These are phyloP conservation scores for Dromococcyx pavoninus DNA, from an alignment of 2,797 vertebrate species.

Conservation along the genomic window DNA sequence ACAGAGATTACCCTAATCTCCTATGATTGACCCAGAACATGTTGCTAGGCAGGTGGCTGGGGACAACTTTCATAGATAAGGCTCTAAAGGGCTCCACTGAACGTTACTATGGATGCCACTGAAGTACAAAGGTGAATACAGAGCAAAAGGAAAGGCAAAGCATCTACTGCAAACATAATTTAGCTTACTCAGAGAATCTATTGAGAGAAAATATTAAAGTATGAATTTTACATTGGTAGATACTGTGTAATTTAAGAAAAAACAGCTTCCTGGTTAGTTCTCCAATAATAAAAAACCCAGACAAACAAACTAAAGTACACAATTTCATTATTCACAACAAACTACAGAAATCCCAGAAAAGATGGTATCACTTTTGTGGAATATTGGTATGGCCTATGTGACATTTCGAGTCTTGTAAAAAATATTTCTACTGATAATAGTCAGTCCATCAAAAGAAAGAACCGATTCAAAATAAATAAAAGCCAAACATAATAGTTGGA, in stretches of 20 bases:
- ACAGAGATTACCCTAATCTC: conserved; percentile 26
- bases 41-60: conserved; percentile 66
- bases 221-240: neutral
- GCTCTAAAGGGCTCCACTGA: neutral
- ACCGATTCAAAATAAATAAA: neutral
- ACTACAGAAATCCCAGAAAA: neutral
- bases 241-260: neutral
- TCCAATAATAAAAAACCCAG: neutral
- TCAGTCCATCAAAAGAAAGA: neutral
- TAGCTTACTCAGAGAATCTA: neutral
- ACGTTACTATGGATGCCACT: conserved; percentile 45
- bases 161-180: neutral
- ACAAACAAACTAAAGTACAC: neutral
- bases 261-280: neutral
- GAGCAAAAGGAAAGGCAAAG: neutral
- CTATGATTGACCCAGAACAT: conserved; percentile 54
- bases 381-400: neutral
- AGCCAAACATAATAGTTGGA: neutral
- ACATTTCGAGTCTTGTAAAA: neutral
- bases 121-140: conserved; percentile 4
- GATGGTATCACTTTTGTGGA: neutral
- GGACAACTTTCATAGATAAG: neutral
- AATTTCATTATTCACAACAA: neutral
- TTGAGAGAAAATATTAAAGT: neutral
- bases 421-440: neutral